Conservation (phyloP, 2,113 vertebrate genomes). For the Corythaixoides concolor region DNA sequence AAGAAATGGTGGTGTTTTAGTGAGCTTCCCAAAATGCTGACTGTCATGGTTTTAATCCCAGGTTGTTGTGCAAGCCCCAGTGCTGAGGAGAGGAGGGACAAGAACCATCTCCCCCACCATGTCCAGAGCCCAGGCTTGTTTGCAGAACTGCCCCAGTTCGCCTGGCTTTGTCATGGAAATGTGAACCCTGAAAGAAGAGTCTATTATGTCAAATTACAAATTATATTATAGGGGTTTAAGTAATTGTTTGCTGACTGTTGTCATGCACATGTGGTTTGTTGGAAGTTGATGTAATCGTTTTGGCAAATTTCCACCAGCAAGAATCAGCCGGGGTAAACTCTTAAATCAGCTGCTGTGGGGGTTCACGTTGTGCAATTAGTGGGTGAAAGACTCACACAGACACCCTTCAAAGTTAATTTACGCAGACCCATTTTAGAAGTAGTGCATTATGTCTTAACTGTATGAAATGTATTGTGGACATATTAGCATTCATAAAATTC, state of each 20-base stretch:
- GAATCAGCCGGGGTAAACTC: background rate
- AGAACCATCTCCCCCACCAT: background rate
- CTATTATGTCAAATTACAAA: slow-evolving; percentile 53
- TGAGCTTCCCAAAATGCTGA: background rate
- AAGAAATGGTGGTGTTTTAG: background rate
- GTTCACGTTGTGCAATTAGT: background rate
- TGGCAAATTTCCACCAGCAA: slow-evolving; percentile 54
- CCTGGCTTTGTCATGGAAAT: slow-evolving; percentile 58
- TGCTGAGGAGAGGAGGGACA: background rate
- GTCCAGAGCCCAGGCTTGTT: background rate
- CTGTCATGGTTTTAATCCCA: background rate
- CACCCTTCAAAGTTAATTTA: slow-evolving; percentile 42
- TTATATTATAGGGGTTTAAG: slow-evolving; percentile 42
- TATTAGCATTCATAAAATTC: slow-evolving; percentile 40
- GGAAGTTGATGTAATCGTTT: slow-evolving; percentile 39
- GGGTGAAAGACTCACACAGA: slow-evolving; percentile 1
- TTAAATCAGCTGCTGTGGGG: slow-evolving; percentile 13
- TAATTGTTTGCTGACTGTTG: slow-evolving; percentile 62
- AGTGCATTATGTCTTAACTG: background rate
- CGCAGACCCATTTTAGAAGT: background rate
- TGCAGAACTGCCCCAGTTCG: slow-evolving; percentile 25
- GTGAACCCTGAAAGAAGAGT: background rate
- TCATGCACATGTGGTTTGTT: slow-evolving; percentile 36
- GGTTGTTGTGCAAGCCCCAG: background rate
- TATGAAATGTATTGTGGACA: slow-evolving; percentile 16